These are phyloP conservation scores for Agapornis roseicollis DNA, from an alignment of 2,113 vertebrate species.

Conservation along the genomic window DNA sequence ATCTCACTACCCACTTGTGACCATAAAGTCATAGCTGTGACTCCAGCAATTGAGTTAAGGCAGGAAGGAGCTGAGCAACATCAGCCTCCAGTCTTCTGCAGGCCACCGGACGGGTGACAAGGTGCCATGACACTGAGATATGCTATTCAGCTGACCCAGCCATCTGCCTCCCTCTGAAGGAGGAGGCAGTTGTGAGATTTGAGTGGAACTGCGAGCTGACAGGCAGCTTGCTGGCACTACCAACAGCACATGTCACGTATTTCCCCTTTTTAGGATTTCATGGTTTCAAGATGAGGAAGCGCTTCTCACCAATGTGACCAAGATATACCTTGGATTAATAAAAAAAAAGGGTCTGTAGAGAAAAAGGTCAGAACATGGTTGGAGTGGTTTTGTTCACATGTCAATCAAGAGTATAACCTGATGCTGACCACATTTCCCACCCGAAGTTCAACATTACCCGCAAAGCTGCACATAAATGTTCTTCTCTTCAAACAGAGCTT, in stretches of 20 bases:
- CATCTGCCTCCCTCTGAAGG: neutral
- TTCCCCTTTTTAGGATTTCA: neutral
- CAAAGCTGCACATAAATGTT: neutral
- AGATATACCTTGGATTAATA: neutral
- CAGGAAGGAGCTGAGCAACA: neutral
- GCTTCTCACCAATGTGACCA: neutral
- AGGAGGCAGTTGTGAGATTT: neutral
- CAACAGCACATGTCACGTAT: accelerated
- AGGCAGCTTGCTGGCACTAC: neutral
- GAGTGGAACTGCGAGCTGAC: neutral
- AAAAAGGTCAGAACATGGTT: neutral
- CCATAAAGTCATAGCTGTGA: conserved; percentile 13
- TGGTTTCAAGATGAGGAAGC: neutral
- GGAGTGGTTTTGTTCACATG: neutral
- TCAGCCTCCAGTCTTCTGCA: neutral
- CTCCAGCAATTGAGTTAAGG: neutral
- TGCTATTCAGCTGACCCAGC: neutral
- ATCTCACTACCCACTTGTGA: conserved; percentile 49
- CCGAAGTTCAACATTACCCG: neutral
- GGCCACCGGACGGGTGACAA: neutral
- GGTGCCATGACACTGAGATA: neutral
- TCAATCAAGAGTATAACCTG: accelerated
- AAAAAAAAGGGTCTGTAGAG: neutral
- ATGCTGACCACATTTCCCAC: neutral
- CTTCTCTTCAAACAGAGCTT: neutral